These are phyloP conservation scores for Decapterus maruadsi DNA, from an alignment of 2,797 vertebrate species.

Conservation along the genomic window DNA sequence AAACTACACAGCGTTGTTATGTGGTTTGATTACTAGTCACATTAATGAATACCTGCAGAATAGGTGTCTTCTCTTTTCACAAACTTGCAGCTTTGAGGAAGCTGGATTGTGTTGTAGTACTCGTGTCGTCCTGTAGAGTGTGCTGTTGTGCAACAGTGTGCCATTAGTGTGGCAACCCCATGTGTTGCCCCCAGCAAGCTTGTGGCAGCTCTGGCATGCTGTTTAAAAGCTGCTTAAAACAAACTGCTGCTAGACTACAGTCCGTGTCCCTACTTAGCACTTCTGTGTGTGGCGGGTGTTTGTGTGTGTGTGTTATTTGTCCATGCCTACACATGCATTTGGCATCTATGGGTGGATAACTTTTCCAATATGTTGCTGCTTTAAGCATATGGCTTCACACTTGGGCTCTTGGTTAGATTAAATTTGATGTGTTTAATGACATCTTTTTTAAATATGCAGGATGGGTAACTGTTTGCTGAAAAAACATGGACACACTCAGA, in stretches of 20 bases:
- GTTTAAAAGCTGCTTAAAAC: slow-evolving; percentile 82
- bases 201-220: slow-evolving; percentile 79
- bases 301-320: slow-evolving; percentile 1
- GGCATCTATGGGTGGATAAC: slow-evolving; percentile 31
- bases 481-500: slow-evolving; percentile 32
- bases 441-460: slow-evolving; percentile 42
- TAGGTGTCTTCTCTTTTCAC: too few relatives aligned
- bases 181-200: slow-evolving; percentile 57
- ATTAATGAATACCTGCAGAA: not conserved
- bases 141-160: slow-evolving; percentile 69
- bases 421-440: slow-evolving; percentile 11
- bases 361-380: slow-evolving; percentile 26
- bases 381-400: slow-evolving; percentile 15
- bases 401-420: slow-evolving; percentile 13
- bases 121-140: slow-evolving; percentile 66
- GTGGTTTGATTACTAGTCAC: not conserved
- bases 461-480: slow-evolving; percentile 23
- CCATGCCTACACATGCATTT: not conserved
- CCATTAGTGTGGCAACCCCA: not conserved
- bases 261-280: slow-evolving; percentile 65
- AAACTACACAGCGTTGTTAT: not conserved
- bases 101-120: slow-evolving; percentile 35
- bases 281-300: not conserved
- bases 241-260: slow-evolving; percentile 74
- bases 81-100: not conserved